Percentiles rank a stretch among this genome's conserved stretches.
Evolutionary conservation across 2,888 invertebrate genomes (phyloP).

Genomic region (Pantelozetes paolii): DNA sequence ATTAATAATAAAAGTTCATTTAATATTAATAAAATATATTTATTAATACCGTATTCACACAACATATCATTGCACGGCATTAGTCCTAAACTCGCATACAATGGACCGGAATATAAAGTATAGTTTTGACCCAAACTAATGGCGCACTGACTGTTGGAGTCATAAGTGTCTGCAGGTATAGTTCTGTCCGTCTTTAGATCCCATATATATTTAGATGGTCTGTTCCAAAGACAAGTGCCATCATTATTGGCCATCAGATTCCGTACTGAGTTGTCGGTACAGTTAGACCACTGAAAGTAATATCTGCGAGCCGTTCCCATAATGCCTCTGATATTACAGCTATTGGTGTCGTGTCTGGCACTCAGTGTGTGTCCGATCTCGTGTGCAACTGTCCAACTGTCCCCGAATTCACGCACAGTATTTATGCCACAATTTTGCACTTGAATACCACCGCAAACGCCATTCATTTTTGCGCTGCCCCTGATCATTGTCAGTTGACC

Average conservation of each 20-base stretch:
- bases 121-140: background rate
- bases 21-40: no score
- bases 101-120: background rate
- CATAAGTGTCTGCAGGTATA: background rate
- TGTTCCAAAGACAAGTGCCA: background rate
- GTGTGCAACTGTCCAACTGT: background rate
- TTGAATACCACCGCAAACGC: background rate
- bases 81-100: background rate
- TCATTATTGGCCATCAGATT: background rate
- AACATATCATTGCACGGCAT: background rate
- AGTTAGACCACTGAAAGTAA: slow-evolving; percentile 9
- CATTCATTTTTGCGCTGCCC: background rate
- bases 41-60: background rate
- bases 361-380: background rate
- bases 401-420: background rate
- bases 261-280: background rate
- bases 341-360: background rate
- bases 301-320: background rate
- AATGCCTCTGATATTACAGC: no score
- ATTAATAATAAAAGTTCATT: no score
- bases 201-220: background rate
- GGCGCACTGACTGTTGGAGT: background rate
- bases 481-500: no score
- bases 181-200: background rate
- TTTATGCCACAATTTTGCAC: background rate